Percentiles rank a stretch among this genome's conserved stretches.
phyloP scores from a whole-genome alignment of 1,140 invertebrate genomes.

The Ditylenchus dipsaci region DNA sequence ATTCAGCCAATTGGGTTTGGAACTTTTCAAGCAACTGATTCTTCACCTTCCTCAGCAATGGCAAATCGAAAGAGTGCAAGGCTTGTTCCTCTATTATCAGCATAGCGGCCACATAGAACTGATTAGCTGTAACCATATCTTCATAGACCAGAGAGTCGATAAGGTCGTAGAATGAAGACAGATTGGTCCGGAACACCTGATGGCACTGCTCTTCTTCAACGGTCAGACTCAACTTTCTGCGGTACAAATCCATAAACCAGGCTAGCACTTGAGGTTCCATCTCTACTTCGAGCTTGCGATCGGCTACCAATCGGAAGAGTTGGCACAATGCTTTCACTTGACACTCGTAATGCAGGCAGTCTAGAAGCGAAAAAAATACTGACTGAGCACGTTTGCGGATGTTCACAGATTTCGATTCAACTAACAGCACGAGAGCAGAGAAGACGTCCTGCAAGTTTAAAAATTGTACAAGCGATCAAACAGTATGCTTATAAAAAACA shows the following conservation, averaged over 20 bases:
- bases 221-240: conserved; percentile 16
- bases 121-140: conserved; percentile 6
- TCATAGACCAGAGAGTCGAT: conserved; percentile 11
- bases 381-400: background rate
- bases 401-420: background rate
- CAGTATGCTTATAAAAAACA: too few species aligned
- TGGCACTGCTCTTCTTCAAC: background rate
- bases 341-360: conserved; percentile 24
- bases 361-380: background rate
- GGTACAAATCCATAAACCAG: conserved; percentile 36
- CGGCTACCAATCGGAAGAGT: conserved; percentile 26
- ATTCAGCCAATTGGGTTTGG: background rate
- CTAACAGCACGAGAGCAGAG: background rate
- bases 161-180: conserved; percentile 13
- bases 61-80: background rate
- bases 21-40: background rate
- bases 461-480: too few species aligned
- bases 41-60: background rate
- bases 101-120: conserved; percentile 13
- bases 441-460: background rate
- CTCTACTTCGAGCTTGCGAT: background rate
- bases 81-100: conserved; percentile 13
- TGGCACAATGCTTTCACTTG: conserved; percentile 34
- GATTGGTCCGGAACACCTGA: conserved; percentile 13
- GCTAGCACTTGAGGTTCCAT: conserved; percentile 18